Percentiles rank a stretch among this genome's conserved stretches.
These are phyloP conservation scores for Copsychus sechellarum DNA, from an alignment of 2,113 vertebrate species.

Conservation along the genomic window DNA sequence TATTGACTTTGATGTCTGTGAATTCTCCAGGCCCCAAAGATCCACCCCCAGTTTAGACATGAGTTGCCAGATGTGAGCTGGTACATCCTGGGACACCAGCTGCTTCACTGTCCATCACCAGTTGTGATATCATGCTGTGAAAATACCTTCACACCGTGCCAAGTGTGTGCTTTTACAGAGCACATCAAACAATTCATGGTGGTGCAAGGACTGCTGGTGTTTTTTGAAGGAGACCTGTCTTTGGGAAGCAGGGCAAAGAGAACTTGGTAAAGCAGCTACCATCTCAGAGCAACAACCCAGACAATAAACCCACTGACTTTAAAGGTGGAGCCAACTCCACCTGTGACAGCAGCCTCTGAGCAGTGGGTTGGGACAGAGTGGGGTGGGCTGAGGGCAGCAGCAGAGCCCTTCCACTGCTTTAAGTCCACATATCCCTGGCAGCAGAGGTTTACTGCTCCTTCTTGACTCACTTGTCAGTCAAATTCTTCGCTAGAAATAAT, in stretches of 20 bases:
- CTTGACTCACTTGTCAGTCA: not conserved
- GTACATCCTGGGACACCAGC: not conserved
- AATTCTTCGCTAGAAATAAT: not conserved
- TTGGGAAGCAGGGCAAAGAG: not conserved
- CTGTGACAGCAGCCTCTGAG: not conserved
- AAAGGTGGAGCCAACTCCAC: not conserved
- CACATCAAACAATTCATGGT: fast-evolving
- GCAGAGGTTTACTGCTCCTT: not conserved
- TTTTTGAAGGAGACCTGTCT: not conserved
- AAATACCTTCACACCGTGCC: fast-evolving
- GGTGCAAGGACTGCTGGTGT: not conserved
- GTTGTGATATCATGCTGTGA: fast-evolving
- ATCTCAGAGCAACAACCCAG: not conserved
- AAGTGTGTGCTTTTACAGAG: fast-evolving
- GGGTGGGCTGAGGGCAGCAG: not conserved
- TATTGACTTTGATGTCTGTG: not conserved
- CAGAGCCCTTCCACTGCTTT: not conserved
- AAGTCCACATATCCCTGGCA: not conserved
- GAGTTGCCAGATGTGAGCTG: not conserved
- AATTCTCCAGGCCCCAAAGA: not conserved
- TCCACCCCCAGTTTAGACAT: not conserved
- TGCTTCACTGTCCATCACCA: not conserved
- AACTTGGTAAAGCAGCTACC: not conserved
- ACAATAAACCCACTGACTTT: not conserved
- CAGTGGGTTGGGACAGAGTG: no score